These are phyloP conservation scores for Lithophane socia DNA, from an alignment of 2,888 invertebrate species.

Conservation along the genomic window DNA sequence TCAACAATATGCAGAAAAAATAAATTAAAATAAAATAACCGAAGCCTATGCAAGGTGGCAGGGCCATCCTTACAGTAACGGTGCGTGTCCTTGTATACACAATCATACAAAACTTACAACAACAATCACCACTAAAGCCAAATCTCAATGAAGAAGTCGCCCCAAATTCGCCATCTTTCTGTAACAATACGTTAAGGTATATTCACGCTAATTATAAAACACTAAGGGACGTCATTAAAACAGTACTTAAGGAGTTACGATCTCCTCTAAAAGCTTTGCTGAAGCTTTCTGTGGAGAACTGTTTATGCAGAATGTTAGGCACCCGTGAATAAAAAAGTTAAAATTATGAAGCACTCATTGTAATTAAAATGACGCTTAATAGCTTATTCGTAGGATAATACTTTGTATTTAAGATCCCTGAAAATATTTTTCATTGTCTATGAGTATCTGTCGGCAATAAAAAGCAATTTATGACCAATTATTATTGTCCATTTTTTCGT, in stretches of 20 bases:
- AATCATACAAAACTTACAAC: background rate
- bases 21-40: no score
- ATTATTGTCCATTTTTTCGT: background rate
- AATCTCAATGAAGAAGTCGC: slow-evolving; percentile 21
- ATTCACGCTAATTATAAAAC: slow-evolving; percentile 78
- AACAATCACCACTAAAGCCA: slow-evolving; percentile 18
- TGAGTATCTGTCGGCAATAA: background rate
- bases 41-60: no score
- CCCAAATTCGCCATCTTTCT: slow-evolving; percentile 39
- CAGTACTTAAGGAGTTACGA: slow-evolving; percentile 80
- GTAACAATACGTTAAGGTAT: slow-evolving; percentile 66
- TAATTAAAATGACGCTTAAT: slow-evolving; percentile 68
- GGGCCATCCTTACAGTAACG: background rate
- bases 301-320: slow-evolving; percentile 68
- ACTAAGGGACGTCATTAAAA: slow-evolving; percentile 79
- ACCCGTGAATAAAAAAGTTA: slow-evolving; percentile 65
- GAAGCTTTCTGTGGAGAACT: slow-evolving; percentile 68
- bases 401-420: slow-evolving; percentile 21
- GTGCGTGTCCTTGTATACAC: background rate
- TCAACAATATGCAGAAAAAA: no score
- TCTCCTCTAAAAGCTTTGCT: slow-evolving; percentile 75
- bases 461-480: no score
- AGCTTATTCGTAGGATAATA: slow-evolving; percentile 55
- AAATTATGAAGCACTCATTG: slow-evolving; percentile 67
- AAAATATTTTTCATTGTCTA: background rate